Base-by-base conservation (phyloP, 2,113 vertebrate species). In the Vireo altiloquus region DNA sequence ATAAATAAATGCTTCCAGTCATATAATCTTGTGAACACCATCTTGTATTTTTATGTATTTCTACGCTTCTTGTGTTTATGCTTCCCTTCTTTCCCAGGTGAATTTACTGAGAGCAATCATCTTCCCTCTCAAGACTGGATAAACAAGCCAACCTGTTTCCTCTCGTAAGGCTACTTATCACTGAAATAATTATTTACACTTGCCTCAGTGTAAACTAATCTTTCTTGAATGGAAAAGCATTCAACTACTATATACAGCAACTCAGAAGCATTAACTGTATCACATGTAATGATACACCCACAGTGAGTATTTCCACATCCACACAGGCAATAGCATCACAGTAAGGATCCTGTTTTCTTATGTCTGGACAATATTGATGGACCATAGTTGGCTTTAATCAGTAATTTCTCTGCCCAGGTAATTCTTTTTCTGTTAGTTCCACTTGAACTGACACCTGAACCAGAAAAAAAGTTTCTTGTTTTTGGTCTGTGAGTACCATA, bases 291-390 rank as follows among this genome's bases (percentile, higher is more conserved):
- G 35, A 15, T 25, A 69, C 3, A 74, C 8, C 21, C 42, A 22
- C 22, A 79, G 37, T 16, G 18, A 83, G 14, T 33, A 87, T 35
- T 50, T 68, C 61, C 18, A 64, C 14, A 71, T 54, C 22, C n/a
- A 42, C 27, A 52, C 1, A 35, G 9, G 20, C 23, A 71, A 20
- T 0, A 72, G 1, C 5, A 0, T 49, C 19, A 49, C 2, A 3
- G 17, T 12, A 57, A 74, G 27, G 14, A 13, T 80, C 19, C 11
- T 25, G 3, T 49, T 47, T 81, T n/a, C 42, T 75, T 30, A 59
- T 1, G 3, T 42, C 22, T 71, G 25, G 31, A 79, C 28, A 82
- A 59, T 15, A 68, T 2, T 46, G 16, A 82, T 17, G 30, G 31
- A 59, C 35, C 2, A 1, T 11, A 57, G 7, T 9, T 75, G 46